phyloP scores from a whole-genome alignment of 2,113 vertebrate species.

The Rhizomys pruinosus region DNA sequence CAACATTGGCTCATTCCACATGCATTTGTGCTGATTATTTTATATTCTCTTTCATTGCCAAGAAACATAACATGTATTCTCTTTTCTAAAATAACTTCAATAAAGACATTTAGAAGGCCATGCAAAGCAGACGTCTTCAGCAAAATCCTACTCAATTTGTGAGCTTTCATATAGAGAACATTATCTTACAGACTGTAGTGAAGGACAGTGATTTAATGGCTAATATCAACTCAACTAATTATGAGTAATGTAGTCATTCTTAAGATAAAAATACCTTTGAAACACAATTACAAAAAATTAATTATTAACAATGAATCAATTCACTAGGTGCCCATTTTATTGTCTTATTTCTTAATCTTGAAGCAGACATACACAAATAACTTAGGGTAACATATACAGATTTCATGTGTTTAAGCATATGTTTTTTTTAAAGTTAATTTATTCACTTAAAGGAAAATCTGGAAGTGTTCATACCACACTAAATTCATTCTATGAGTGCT shows the following conservation, averaged over 20 bases:
- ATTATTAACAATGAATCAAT: neutral
- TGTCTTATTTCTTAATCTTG: constrained; percentile 7
- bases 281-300: neutral
- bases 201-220: neutral
- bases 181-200: neutral
- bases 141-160: neutral
- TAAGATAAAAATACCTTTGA: neutral
- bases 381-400: neutral
- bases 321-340: neutral
- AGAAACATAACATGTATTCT: constrained; percentile 63
- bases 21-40: constrained; percentile 53
- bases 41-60: constrained; percentile 38
- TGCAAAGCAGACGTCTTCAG: constrained; percentile 32
- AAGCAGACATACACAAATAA: neutral
- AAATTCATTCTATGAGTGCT: neutral
- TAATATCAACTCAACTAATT: neutral
- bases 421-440: neutral
- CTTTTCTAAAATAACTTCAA: constrained; percentile 38
- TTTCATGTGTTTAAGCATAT: neutral
- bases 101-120: constrained; percentile 26
- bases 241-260: constrained; percentile 45
- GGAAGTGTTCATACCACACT: neutral
- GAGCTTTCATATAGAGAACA: neutral
- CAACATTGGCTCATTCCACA: constrained; percentile 38
- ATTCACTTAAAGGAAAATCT: constrained; percentile 25